Percentiles rank a stretch among this genome's conserved stretches.
Conservation (phyloP, 2,888 invertebrate genomes). For the Apomyelois bistriatella region DNA sequence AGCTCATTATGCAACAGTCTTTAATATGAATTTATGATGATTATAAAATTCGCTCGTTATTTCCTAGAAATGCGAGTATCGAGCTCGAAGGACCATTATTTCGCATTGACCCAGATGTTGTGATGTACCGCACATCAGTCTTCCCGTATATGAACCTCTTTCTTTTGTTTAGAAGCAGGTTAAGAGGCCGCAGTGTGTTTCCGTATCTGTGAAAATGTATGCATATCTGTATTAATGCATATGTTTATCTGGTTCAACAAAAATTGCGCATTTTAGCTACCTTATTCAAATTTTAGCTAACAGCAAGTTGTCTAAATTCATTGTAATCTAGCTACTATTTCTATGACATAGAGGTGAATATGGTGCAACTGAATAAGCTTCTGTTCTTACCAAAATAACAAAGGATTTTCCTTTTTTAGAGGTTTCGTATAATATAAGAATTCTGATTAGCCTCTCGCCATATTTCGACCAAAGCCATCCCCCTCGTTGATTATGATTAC, state of each 20-base stretch:
- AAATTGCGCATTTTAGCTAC: not conserved
- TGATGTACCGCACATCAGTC: conserved; percentile 4
- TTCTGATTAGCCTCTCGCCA: no score
- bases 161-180: conserved; percentile 12
- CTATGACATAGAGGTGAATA: no score
- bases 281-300: no score
- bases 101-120: conserved; percentile 11
- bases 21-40: not conserved
- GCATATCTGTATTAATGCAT: not conserved
- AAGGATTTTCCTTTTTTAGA: no score
- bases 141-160: not conserved
- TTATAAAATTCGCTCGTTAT: not conserved
- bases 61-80: conserved; percentile 1
- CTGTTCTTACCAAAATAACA: no score
- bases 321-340: no score
- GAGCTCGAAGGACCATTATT: not conserved
- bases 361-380: no score
- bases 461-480: no score
- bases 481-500: no score
- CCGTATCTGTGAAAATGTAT: not conserved
- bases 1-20: not conserved
- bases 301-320: no score
- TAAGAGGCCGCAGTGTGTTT: conserved; percentile 9
- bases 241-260: not conserved
- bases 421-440: no score